Base-by-base conservation (phyloP, 2,888 invertebrate species). In the Cataglyphis livida region DNA sequence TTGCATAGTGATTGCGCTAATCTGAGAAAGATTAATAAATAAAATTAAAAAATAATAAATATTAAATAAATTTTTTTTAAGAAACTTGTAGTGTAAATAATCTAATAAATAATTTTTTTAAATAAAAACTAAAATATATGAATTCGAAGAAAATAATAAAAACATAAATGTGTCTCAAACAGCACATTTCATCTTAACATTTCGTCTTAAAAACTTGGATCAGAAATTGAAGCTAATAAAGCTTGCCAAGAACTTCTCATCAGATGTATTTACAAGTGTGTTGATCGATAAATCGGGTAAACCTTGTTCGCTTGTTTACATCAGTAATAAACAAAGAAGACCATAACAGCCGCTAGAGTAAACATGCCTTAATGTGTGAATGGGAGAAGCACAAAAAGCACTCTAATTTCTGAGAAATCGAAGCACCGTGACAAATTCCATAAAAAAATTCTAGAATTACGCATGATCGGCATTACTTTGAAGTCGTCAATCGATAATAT, bases 381-480 rank as follows among this genome's bases (percentile, higher is more conserved):
- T 32, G 12, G 41, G 15, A 10, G 21, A 9, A 15, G 7, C 44
- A 5, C 21, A 44, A 18, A 18, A 48, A 51, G 15, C 25, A 25
- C 21, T 5, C 25, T 18, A 57, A 35, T 73, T 83, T 57, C 25
- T 48, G 57, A 21, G 48, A 71, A 71, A 71, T 65, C 65, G 38
- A 71, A 28, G 54, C 28, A 82, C 38, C 74, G 35, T 68, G 28
- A 48, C 71, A 7, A 64, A 59, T 57, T n/a, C 32, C 4, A 28
- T 12, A 70, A 83, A 76, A 76, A 76, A 83, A 84, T 57, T 21
- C 10, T 9, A 28, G 28, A 76, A 76, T 76, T 83, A 84, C 61
- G 73, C 64, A 75, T 9, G 61, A 61, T 54, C 44, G 74, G 35
- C 70, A 12, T 48, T 44, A 44, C 82, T 76, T 82, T 82, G 71